Percentiles rank a stretch among this genome's conserved stretches.
phyloP scores from a whole-genome alignment of 2,888 invertebrate genomes.

The Brachylomia viminalis region DNA sequence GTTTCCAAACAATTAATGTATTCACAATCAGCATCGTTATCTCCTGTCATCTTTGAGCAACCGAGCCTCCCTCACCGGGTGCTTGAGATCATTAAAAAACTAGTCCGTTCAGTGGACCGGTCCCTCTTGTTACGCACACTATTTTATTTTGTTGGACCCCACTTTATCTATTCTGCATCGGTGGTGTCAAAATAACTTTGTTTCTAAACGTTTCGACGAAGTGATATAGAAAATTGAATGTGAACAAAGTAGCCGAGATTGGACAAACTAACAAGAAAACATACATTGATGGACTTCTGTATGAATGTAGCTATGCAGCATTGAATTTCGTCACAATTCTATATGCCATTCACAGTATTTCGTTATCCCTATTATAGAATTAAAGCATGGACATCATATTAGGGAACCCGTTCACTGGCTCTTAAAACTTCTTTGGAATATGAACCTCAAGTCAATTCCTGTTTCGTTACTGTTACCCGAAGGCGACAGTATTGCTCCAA shows the following conservation, averaged over 20 bases:
- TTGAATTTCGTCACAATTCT: not conserved
- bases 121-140: slow-evolving; percentile 54
- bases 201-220: slow-evolving; percentile 29
- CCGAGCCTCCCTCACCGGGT: slow-evolving; percentile 72
- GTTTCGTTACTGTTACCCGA: no score
- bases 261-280: slow-evolving; percentile 18
- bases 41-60: slow-evolving; percentile 83
- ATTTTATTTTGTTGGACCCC: slow-evolving; percentile 54
- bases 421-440: not conserved
- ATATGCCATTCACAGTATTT: not conserved
- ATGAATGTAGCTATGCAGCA: not conserved
- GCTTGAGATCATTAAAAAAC: slow-evolving; percentile 83
- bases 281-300: slow-evolving; percentile 9
- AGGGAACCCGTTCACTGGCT: not conserved
- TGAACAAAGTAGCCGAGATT: slow-evolving; percentile 9
- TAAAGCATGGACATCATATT: not conserved
- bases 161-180: slow-evolving; percentile 58
- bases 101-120: slow-evolving; percentile 73
- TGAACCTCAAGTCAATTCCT: not conserved
- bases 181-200: slow-evolving; percentile 63
- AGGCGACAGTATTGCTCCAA: no score
- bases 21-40: slow-evolving; percentile 78
- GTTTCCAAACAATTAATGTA: slow-evolving; percentile 72
- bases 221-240: slow-evolving; percentile 10
- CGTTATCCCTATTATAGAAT: not conserved